Percentiles rank a stretch among this genome's conserved stretches.
Conservation (phyloP, 1,140 invertebrate species). For the Coboldia fuscipes region DNA sequence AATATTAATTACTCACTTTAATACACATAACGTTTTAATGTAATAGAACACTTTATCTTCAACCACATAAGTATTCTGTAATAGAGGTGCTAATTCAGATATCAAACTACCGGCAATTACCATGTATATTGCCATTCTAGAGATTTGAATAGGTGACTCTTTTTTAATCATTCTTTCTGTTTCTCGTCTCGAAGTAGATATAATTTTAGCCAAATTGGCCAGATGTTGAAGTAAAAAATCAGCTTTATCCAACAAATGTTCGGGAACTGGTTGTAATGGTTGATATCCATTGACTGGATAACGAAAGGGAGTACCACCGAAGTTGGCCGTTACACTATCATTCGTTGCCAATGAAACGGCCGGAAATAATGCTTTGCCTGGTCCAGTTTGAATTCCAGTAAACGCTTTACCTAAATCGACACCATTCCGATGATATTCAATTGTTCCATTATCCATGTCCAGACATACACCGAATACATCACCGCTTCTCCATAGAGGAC, state of each 20-base stretch:
- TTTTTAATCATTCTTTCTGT: slow-evolving; percentile 5
- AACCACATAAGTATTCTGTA: slow-evolving; percentile 29
- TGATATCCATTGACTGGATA: slow-evolving; percentile 47
- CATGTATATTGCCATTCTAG: slow-evolving; percentile 22
- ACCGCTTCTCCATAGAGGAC: slow-evolving; percentile 55
- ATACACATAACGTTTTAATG: slow-evolving; percentile 17
- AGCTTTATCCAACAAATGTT: slow-evolving; percentile 26
- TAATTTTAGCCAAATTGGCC: slow-evolving; percentile 24
- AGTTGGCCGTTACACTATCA: slow-evolving; percentile 59
- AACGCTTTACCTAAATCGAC: slow-evolving; percentile 50
- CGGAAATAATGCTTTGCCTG: slow-evolving; percentile 54
- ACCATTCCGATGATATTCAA: slow-evolving; percentile 53
- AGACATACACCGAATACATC: slow-evolving; percentile 63
- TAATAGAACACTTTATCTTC: slow-evolving; percentile 30
- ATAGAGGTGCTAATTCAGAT: slow-evolving; percentile 28
- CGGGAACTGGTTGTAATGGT: slow-evolving; percentile 39
- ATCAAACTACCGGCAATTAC: slow-evolving; percentile 28
- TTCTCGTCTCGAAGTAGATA: slow-evolving; percentile 12
- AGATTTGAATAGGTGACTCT: slow-evolving; percentile 12
- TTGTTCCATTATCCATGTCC: slow-evolving; percentile 44
- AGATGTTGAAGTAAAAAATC: slow-evolving; percentile 34
- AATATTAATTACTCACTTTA: slow-evolving; percentile 3
- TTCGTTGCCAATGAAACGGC: slow-evolving; percentile 51
- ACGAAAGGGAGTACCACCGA: slow-evolving; percentile 45
- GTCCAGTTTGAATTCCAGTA: slow-evolving; percentile 39